These are phyloP conservation scores for Podarcis muralis DNA, from an alignment of 2,113 vertebrate species.

Conservation along the genomic window DNA sequence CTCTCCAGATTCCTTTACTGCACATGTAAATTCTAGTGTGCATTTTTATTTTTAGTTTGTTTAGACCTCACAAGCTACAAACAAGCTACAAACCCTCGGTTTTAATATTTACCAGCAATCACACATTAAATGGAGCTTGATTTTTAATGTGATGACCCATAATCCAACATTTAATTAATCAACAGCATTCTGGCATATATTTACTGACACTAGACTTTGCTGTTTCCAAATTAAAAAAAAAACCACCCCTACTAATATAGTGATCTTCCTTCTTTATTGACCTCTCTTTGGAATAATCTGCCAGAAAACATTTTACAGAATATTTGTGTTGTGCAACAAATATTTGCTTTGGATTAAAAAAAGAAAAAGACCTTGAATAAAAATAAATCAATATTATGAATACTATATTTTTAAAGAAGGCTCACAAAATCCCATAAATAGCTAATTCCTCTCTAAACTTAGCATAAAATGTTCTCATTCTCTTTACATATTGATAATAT, in stretches of 20 bases:
- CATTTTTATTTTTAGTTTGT: too few species aligned
- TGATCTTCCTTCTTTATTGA: conserved; percentile 29
- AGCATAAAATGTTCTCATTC: conserved; percentile 38
- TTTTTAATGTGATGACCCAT: background rate
- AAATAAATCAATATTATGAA: conserved; percentile 27
- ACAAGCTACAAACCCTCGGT: background rate
- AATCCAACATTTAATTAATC: too few species aligned
- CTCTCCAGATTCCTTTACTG: too few species aligned
- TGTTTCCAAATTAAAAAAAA: too few species aligned
- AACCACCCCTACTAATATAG: too few species aligned
- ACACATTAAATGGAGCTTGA: background rate
- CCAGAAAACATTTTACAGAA: background rate
- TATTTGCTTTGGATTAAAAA: conserved; percentile 43
- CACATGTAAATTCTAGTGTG: too few species aligned
- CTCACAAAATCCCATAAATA: conserved; percentile 30
- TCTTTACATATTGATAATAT: conserved; percentile 56
- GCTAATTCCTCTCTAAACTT: conserved; percentile 38
- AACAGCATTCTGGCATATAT: too few species aligned
- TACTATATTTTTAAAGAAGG: background rate
- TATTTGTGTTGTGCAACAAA: conserved; percentile 46
- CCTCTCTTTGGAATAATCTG: background rate
- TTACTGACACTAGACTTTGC: too few species aligned
- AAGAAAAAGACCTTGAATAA: background rate
- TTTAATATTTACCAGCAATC: background rate
- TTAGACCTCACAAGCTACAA: too few species aligned